Percentiles rank a stretch among this genome's conserved stretches.
phyloP scores from a whole-genome alignment of 2,888 invertebrate species.

The Calameuta pallipes region DNA sequence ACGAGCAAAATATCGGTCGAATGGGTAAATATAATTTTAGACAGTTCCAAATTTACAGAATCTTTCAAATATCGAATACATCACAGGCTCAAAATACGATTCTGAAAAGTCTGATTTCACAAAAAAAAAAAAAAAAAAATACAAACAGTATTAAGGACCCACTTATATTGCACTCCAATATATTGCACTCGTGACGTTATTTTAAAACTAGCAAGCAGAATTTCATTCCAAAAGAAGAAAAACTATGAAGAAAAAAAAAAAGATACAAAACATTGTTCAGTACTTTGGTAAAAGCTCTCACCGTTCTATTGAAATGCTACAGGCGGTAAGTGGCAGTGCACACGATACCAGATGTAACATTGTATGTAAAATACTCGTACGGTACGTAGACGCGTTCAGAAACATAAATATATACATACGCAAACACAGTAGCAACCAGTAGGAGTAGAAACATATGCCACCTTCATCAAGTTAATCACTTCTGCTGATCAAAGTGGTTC shows the following conservation, averaged over 20 bases:
- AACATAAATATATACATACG: neutral
- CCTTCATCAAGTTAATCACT: slow-evolving; percentile 8
- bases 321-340: neutral
- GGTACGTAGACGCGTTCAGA: neutral
- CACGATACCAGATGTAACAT: neutral
- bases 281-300: neutral
- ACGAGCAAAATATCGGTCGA: no score
- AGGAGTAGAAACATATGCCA: slow-evolving; percentile 4
- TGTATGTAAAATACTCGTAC: neutral
- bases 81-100: no score
- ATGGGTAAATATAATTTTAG: no score
- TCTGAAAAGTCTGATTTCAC: no score
- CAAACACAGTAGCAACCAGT: neutral
- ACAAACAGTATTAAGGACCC: neutral
- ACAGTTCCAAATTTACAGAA: no score
- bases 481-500: slow-evolving; percentile 5
- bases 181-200: neutral
- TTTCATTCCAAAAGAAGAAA: neutral
- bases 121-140: no score
- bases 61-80: no score
- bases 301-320: neutral
- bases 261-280: neutral
- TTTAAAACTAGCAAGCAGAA: neutral
- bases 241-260: neutral
- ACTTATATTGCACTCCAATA: neutral